These are phyloP conservation scores for Ranitomeya imitator DNA, from an alignment of 2,113 vertebrate genomes.

Conservation along the genomic window DNA sequence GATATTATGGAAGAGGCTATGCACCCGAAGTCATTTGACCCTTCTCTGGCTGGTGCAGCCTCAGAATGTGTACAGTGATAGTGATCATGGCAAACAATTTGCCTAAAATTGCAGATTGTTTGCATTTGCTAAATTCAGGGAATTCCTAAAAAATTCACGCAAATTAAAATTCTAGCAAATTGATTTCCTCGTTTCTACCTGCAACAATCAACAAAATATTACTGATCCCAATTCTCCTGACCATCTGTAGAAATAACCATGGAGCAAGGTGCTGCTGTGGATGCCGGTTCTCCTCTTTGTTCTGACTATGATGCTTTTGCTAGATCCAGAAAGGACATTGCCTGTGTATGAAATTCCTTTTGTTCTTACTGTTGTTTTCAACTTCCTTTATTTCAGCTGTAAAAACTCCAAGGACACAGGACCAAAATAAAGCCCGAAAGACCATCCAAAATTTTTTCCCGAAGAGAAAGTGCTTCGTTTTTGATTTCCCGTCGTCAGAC, in stretches of 20 bases:
- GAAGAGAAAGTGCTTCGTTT: conserved; percentile 43
- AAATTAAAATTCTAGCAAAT: too few relatives aligned
- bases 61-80: too few relatives aligned
- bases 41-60: too few relatives aligned
- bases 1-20: too few relatives aligned
- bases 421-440: background rate
- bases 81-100: too few relatives aligned
- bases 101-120: too few relatives aligned
- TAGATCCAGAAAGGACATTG: background rate
- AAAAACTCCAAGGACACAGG: background rate
- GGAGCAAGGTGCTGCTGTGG: background rate
- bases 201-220: background rate
- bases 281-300: too few relatives aligned
- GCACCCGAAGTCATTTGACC: too few relatives aligned
- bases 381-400: background rate
- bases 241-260: background rate
- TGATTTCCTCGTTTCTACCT: too few relatives aligned
- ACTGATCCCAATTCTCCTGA: background rate
- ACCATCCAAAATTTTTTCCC: conserved; percentile 10
- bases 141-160: too few relatives aligned
- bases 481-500: background rate
- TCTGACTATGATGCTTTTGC: background rate
- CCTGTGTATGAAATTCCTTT: background rate
- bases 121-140: too few relatives aligned
- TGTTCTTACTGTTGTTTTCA: background rate